Conservation (phyloP, 2,113 vertebrate genomes). For the Dissostichus mawsoni region DNA sequence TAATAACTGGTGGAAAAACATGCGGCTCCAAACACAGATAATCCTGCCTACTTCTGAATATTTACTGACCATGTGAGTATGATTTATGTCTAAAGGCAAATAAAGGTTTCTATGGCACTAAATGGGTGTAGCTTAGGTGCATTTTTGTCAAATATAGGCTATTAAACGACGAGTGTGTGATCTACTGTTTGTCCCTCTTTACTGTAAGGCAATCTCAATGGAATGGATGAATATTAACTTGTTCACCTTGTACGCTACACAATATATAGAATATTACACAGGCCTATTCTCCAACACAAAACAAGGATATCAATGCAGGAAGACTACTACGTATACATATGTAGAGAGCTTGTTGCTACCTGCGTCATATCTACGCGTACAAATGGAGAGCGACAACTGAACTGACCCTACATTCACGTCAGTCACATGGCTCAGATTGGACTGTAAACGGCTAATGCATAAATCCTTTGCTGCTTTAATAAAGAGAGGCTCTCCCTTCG, state of each 20-base stretch:
- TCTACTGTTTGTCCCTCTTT: constrained; percentile 67
- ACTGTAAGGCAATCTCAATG: constrained; percentile 82
- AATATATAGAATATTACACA: constrained; percentile 59
- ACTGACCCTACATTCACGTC: constrained; percentile 82
- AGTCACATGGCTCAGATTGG: constrained; percentile 85
- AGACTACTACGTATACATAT: constrained; percentile 76
- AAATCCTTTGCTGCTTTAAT: constrained; percentile 75
- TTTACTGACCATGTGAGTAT: constrained; percentile 73
- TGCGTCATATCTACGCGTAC: constrained; percentile 72
- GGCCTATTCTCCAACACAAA: constrained; percentile 64
- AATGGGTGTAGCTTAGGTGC: constrained; percentile 82
- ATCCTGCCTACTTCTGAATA: constrained; percentile 68
- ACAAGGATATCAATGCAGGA: constrained; percentile 69
- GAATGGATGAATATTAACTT: constrained; percentile 72
- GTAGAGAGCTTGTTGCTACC: constrained; percentile 77
- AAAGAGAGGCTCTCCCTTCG: constrained; percentile 8
- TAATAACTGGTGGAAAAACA: constrained; percentile 55
- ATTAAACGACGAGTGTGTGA: constrained; percentile 63
- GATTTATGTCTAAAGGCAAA: constrained; percentile 82
- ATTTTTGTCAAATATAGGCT: constrained; percentile 79
- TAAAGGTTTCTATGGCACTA: constrained; percentile 85
- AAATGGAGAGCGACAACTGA: constrained; percentile 79
- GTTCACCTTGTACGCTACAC: constrained; percentile 64
- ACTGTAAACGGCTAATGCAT: constrained; percentile 83
- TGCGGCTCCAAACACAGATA: constrained; percentile 72